Base-by-base conservation (phyloP, 2,888 invertebrate genomes). In the Ophion obscuratus region DNA sequence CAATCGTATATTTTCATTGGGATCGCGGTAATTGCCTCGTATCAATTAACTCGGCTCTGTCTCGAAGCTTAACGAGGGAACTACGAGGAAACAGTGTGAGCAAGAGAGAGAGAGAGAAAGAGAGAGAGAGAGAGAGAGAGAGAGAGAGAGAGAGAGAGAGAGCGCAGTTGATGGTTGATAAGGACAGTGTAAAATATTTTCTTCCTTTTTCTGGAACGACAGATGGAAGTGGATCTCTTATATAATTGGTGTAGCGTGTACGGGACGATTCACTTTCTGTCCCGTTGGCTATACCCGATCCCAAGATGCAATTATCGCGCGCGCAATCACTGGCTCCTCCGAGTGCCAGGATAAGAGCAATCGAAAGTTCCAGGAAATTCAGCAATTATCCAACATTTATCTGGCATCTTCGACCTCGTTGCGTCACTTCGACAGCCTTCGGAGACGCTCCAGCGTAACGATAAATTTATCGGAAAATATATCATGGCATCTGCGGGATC, bases 291-390 rank as follows among this genome's bases (percentile, higher is more conserved):
- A 68, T 67, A 36, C 27, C 61, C 74, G 27, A 61, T 40, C 76
- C 67, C 61, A 81, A 73, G 85, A 88, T 84, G 87, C 88, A 88
- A 88, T 88, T 88, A 88, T 85, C 81, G 84, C 76, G 88, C 87
- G 40, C 40, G 40, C 40, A 88, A 88, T 88, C 88, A 88, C 78
- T 78, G 79, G 47, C 73, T 73, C 68, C 83, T 77, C 68, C 73
- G 68, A 59, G 74, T 78, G 80, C 53, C 68, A 67, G 14, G 67
- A 85, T 80, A 71, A 78, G 66, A 83, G 81, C 66, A 77, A 83
- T 85, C 85, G 85, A 70, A 70, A 81, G 81, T 68, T 83, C 75
- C 53, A 82, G 9, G 78, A 82, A 81, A 87, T 81, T 85, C 59
- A 74, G 74, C 77, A 81, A 85, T 83, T 83, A 85, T 75, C 83